Conservation (phyloP, 1,140 invertebrate genomes). For the Drosophila mauritiana region DNA sequence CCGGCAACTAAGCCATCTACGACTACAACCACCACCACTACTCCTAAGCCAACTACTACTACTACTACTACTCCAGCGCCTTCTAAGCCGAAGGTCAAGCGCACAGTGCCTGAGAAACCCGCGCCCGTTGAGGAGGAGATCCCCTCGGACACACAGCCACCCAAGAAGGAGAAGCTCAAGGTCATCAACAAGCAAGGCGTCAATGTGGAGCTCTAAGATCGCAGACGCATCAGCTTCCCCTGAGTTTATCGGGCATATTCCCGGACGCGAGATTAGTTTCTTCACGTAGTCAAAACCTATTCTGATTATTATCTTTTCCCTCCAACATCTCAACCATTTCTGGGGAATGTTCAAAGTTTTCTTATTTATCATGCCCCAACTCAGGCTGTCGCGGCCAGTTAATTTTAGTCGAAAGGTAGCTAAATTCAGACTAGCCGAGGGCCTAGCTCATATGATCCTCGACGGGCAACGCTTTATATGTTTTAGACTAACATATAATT, state of each 20-base stretch:
- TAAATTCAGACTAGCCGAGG: conserved; percentile 48
- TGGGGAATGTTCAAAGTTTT: conserved; percentile 8
- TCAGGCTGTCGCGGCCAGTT: conserved; percentile 16
- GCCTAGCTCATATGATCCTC: conserved; percentile 21
- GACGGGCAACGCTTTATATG: conserved; percentile 67
- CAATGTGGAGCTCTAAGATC: conserved; percentile 77
- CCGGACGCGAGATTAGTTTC: conserved; percentile 37
- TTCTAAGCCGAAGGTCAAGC: conserved; percentile 60
- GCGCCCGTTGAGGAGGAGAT: conserved; percentile 86
- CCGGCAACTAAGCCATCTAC: conserved; percentile 80
- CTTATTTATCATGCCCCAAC: conserved; percentile 19
- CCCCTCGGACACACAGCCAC: conserved; percentile 85
- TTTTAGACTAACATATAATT: conserved; percentile 57
- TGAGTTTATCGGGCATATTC: conserved; percentile 12
- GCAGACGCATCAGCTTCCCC: neutral
- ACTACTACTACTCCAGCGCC: conserved; percentile 64
- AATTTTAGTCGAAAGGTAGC: conserved; percentile 53
- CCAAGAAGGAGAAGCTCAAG: conserved; percentile 86
- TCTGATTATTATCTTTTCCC: conserved; percentile 6
- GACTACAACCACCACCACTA: conserved; percentile 51
- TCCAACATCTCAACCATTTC: conserved; percentile 25
- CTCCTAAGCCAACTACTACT: conserved; percentile 50
- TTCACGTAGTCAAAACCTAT: conserved; percentile 17
- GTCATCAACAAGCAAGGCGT: conserved; percentile 86
- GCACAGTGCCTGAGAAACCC: conserved; percentile 73